Evolutionary conservation across 2,888 invertebrate species (phyloP), one percentile per base, ranked within the genome.

Genomic region (Noctua janthe): DNA sequence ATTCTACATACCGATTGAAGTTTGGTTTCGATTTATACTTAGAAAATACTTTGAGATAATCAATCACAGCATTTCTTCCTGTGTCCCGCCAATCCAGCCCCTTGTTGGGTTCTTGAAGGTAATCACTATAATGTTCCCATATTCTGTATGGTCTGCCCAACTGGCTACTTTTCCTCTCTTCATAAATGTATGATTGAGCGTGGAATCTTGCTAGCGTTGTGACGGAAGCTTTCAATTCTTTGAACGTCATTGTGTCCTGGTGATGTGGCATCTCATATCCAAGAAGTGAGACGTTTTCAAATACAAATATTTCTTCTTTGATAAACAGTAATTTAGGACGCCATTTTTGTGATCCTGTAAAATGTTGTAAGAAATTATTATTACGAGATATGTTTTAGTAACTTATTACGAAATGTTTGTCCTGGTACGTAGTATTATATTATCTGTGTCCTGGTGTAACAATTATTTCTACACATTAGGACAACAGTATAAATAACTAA

Each of bases 131-230:
- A 15, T 96, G 93, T 76, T 96, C 95, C 94, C 95, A 95, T 81
- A 97, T 94, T 75, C 94, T 93, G 78, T 96, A 96, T 0, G 92
- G 91, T 87, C 94, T 92, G 2, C 91, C 90, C 4, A 95, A 86
- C 91, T 91, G 92, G 84, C 87, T 94, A 86, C 89, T 94, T 91
- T 91, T 96, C 70, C 75, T 94, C 86, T 95, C 94, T 90, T 97
- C 97, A 81, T 94, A 96, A 76, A 97, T 95, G 35, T 94, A 93
- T 1, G 97, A 95, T 56, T 97, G 94, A 1, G 97, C 96, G 88
- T 97, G 97, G 88, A 97, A 97, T 84, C 90, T 94, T 1, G 97
- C 97, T 74, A 97, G 81, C 0, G 96, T 92, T 87, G 94, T 92
- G 10, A 97, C 90, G 43, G 95, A 94, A 11, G 95, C 93, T 86